Conservation (phyloP, 2,888 invertebrate species). For the Ophioninae sp. region DNA sequence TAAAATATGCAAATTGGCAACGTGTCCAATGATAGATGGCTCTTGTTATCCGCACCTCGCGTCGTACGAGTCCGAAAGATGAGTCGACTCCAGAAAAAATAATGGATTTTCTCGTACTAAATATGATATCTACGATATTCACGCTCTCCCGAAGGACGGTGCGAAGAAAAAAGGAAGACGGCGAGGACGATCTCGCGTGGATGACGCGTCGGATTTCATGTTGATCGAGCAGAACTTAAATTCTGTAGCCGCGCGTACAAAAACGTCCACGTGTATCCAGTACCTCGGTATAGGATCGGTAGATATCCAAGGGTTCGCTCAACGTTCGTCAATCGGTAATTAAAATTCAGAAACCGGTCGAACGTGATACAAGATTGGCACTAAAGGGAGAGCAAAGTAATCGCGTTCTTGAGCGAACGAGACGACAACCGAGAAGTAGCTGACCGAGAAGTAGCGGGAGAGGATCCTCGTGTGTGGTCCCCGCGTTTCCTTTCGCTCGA, state of each 20-base stretch:
- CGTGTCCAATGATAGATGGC: too few relatives aligned
- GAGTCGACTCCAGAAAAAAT: too few relatives aligned
- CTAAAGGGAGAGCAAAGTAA: conserved; percentile 49
- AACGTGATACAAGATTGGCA: conserved; percentile 53
- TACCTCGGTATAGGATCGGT: conserved; percentile 4
- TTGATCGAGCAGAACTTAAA: conserved; percentile 4
- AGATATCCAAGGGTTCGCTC: conserved; percentile 12
- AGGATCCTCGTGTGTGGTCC: conserved; percentile 60
- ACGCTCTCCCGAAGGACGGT: too few relatives aligned
- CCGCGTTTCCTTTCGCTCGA: conserved; percentile 6
- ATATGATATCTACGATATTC: too few relatives aligned
- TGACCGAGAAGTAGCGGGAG: conserved; percentile 52
- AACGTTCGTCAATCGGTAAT: conserved; percentile 58
- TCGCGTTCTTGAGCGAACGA: conserved; percentile 21
- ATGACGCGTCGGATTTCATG: conserved; percentile 24
- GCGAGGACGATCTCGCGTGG: not conserved
- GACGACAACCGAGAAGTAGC: conserved; percentile 60
- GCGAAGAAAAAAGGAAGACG: not conserved
- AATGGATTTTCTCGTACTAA: too few relatives aligned
- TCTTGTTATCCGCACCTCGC: too few relatives aligned
- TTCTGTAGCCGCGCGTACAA: conserved; percentile 6
- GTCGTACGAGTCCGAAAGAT: too few relatives aligned
- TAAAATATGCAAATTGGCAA: too few relatives aligned
- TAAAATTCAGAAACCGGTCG: conserved; percentile 57
- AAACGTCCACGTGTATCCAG: conserved; percentile 10